phyloP scores from a whole-genome alignment of 2,113 vertebrate genomes.

The Elanoides forficatus region DNA sequence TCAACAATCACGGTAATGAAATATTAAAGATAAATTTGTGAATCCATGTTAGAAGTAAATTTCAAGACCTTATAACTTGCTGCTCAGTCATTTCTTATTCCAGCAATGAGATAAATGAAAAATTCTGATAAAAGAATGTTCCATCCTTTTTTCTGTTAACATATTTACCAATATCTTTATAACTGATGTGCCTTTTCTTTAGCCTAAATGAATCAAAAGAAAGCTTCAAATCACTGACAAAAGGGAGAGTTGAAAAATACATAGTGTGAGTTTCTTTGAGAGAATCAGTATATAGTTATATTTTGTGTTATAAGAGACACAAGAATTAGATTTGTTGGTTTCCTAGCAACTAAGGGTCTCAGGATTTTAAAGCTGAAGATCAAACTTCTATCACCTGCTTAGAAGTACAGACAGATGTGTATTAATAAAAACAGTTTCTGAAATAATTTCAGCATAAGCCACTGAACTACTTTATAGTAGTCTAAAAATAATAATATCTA shows the following conservation, averaged over 20 bases:
- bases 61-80: conserved; percentile 43
- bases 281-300: conserved; percentile 49
- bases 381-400: conserved; percentile 52
- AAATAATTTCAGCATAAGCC: conserved; percentile 43
- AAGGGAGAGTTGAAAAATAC: not conserved
- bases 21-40: conserved; percentile 69
- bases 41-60: conserved; percentile 59
- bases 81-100: conserved; percentile 53
- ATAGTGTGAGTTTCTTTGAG: not conserved
- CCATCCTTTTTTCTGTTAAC: not conserved
- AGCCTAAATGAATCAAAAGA: conserved; percentile 26
- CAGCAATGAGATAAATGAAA: conserved; percentile 26
- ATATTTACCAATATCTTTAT: conserved; percentile 28
- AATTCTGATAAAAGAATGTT: conserved; percentile 5
- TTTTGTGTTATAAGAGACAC: conserved; percentile 50
- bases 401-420: conserved; percentile 49
- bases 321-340: conserved; percentile 65
- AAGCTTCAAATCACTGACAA: conserved; percentile 45
- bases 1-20: conserved; percentile 66
- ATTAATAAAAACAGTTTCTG: conserved; percentile 54
- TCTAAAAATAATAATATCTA: not conserved
- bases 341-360: conserved; percentile 69
- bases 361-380: conserved; percentile 50
- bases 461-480: not conserved
- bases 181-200: not conserved